These are phyloP conservation scores for Leptocoma aspasia DNA, from an alignment of 2,113 vertebrate genomes.

Conservation along the genomic window DNA sequence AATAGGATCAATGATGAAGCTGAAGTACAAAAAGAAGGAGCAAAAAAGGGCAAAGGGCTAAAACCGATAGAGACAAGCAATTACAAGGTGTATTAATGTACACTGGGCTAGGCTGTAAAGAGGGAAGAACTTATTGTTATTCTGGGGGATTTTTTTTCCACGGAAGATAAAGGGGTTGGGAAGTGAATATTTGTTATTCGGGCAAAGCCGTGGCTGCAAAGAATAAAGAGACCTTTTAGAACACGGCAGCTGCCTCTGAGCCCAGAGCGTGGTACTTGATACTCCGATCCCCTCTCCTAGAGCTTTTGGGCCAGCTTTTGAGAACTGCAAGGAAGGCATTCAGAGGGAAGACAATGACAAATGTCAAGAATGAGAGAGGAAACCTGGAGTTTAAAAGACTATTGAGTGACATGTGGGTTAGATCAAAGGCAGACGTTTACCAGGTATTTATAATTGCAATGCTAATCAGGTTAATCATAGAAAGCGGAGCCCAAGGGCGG, in stretches of 20 bases:
- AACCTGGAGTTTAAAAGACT: conserved; percentile 73
- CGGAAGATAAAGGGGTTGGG: conserved; percentile 57
- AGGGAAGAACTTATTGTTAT: conserved; percentile 60
- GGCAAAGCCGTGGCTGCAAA: conserved; percentile 57
- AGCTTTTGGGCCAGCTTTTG: conserved; percentile 66
- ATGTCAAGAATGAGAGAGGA: conserved; percentile 72
- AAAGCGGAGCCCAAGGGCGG: conserved; percentile 36
- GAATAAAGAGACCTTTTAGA: conserved; percentile 79
- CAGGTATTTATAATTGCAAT: conserved; percentile 74
- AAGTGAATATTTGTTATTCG: conserved; percentile 66
- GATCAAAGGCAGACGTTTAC: conserved; percentile 79
- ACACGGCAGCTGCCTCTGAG: conserved; percentile 70
- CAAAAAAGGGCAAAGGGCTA: conserved; percentile 68
- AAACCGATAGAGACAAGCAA: conserved; percentile 71
- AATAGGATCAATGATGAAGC: conserved; percentile 72
- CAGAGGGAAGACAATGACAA: conserved; percentile 74
- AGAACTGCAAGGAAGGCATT: conserved; percentile 73
- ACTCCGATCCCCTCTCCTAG: conserved; percentile 66
- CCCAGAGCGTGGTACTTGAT: conserved; percentile 78
- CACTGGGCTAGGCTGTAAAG: conserved; percentile 16
- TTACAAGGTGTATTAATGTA: conserved; percentile 75
- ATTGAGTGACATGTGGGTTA: conserved; percentile 73
- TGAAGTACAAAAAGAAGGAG: conserved; percentile 71
- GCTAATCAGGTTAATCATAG: conserved; percentile 73
- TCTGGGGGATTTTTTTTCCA: background rate